Evolutionary conservation across 1,140 invertebrate genomes (phyloP).

Genomic region (Meloidogyne hapla): DNA sequence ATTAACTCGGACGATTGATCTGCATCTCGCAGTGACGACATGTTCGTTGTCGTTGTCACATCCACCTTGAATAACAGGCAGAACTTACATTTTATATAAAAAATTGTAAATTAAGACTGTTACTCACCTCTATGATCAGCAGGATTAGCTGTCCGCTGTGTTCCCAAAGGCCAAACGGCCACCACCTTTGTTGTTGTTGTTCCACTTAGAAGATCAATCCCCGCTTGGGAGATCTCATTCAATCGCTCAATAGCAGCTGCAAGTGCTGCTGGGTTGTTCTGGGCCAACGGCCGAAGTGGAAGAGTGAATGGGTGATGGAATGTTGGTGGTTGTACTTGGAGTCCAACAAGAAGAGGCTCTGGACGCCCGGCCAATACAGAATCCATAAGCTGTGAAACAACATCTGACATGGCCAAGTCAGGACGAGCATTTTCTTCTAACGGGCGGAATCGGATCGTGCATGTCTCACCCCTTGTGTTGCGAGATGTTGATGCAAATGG

Average conservation of each 20-base stretch:
- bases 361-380: not conserved
- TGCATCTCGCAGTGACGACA: not conserved
- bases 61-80: not conserved
- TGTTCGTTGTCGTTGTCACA: not conserved
- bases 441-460: not conserved
- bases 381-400: not conserved
- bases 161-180: not conserved
- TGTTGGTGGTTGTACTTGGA: not conserved
- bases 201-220: not conserved
- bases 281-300: not conserved
- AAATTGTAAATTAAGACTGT: too few species aligned
- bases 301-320: not conserved
- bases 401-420: not conserved
- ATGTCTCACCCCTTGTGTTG: not conserved
- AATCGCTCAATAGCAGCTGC: constrained; percentile 11
- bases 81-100: not conserved
- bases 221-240: not conserved
- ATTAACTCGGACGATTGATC: not conserved
- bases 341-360: not conserved
- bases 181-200: not conserved
- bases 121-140: not conserved
- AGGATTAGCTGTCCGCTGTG: not conserved
- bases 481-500: not conserved
- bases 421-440: not conserved
- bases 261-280: constrained; percentile 1